Conservation (phyloP, 2,113 vertebrate species). For the Rissa tridactyla region DNA sequence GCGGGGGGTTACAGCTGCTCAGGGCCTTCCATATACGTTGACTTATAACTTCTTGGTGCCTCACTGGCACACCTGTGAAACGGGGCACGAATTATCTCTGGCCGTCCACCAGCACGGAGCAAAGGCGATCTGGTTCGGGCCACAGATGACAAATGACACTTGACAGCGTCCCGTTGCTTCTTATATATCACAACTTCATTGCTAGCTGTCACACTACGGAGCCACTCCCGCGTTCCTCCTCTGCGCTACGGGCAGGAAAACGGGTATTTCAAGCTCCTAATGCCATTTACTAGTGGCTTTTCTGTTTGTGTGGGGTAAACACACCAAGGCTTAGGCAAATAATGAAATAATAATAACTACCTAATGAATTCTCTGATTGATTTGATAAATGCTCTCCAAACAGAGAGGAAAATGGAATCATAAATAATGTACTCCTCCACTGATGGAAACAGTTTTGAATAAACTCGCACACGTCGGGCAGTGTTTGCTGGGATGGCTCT, state of each 20-base stretch:
- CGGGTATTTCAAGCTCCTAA: neutral
- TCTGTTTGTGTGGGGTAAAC: slow-evolving; percentile 1
- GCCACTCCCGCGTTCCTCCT: neutral
- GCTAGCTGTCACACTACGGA: neutral
- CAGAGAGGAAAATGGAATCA: slow-evolving; percentile 28
- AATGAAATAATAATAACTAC: slow-evolving; percentile 36
- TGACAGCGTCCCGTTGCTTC: neutral
- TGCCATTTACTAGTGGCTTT: neutral
- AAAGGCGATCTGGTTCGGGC: rapidly evolving
- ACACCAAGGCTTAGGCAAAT: slow-evolving; percentile 10
- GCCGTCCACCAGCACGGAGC: neutral
- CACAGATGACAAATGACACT: neutral
- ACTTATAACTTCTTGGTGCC: neutral
- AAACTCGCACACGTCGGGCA: rapidly evolving
- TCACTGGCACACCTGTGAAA: neutral
- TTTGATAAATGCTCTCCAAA: slow-evolving; percentile 49
- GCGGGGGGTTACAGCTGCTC: rapidly evolving
- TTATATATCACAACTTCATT: neutral
- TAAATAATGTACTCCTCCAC: neutral
- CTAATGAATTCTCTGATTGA: slow-evolving; percentile 49
- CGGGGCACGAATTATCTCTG: rapidly evolving
- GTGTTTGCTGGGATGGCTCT: neutral
- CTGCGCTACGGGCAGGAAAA: neutral
- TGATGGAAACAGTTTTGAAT: slow-evolving; percentile 33
- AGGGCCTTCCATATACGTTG: neutral